These are phyloP conservation scores for Drosophila cracens DNA, from an alignment of 2,888 invertebrate genomes.

Conservation along the genomic window DNA sequence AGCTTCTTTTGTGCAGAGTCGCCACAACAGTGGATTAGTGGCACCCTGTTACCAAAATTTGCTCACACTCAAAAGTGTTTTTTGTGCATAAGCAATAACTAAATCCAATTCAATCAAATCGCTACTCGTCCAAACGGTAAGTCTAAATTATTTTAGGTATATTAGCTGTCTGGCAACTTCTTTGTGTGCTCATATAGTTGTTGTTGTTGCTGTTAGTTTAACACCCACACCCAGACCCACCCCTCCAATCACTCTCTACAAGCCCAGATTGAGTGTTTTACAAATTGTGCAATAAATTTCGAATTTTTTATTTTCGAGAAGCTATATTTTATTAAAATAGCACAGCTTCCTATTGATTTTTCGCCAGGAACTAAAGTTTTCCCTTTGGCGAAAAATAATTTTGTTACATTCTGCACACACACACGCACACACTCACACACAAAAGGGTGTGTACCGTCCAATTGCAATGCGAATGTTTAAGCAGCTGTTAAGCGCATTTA, in stretches of 20 bases:
- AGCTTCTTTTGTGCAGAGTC: constrained; percentile 65
- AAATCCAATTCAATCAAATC: constrained; percentile 9
- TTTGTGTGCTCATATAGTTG: constrained; percentile 49
- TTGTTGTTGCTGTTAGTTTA: constrained; percentile 15
- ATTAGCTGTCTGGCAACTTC: constrained; percentile 65
- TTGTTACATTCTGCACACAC: constrained; percentile 52
- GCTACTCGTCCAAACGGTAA: constrained; percentile 47
- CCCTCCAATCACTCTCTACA: not conserved
- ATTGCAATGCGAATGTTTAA: constrained; percentile 21
- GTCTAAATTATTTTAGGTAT: constrained; percentile 24
- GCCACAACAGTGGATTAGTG: constrained; percentile 84
- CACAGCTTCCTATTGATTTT: constrained; percentile 71
- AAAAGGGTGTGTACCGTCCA: constrained; percentile 55
- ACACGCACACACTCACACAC: constrained; percentile 26
- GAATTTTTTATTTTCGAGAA: not conserved
- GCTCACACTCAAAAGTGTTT: constrained; percentile 54
- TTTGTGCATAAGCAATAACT: constrained; percentile 38
- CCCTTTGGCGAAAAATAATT: constrained; percentile 42
- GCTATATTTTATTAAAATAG: constrained; percentile 15
- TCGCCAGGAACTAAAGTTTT: constrained; percentile 54
- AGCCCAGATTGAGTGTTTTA: not conserved
- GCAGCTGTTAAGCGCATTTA: not conserved
- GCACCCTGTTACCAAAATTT: constrained; percentile 69
- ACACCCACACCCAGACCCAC: constrained; percentile 35
- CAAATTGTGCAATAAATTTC: not conserved